Conservation (phyloP, 1,140 invertebrate genomes). For the Macrobrachium rosenbergii region DNA sequence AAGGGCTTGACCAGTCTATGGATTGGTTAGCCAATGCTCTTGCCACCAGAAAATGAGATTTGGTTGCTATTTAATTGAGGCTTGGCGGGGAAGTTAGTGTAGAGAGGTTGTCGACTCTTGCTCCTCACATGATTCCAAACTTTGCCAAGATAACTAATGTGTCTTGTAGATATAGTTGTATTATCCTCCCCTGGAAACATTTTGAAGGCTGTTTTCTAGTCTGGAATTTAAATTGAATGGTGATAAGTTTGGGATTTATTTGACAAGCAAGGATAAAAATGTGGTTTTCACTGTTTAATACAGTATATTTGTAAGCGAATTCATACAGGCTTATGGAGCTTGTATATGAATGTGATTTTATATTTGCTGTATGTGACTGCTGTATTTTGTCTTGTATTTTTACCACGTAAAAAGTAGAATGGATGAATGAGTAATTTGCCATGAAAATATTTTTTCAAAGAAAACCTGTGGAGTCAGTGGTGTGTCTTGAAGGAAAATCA, state of each 20-base stretch:
- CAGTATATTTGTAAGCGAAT: conserved; percentile 41
- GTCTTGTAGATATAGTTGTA: no score
- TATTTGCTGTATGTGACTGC: conserved; percentile 16
- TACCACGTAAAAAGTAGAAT: no score
- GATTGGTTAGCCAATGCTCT: conserved; percentile 96
- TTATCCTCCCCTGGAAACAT: no score
- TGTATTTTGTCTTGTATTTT: no score
- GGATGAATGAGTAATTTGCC: no score
- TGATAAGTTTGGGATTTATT: not conserved
- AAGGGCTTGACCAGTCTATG: conserved; percentile 98
- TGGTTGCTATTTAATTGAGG: not conserved
- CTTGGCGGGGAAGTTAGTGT: conserved; percentile 3
- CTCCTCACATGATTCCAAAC: conserved; percentile 9
- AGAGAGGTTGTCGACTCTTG: conserved; percentile 42
- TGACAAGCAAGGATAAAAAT: not conserved
- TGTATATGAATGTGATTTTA: conserved; percentile 46
- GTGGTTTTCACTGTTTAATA: conserved; percentile 39
- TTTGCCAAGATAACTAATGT: no score
- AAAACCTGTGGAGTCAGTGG: no score
- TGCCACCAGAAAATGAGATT: conserved; percentile 84
- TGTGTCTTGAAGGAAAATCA: no score
- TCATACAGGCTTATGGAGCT: conserved; percentile 31
- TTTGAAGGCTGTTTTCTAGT: not conserved
- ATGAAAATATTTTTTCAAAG: no score
- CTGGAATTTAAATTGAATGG: no score